These are phyloP conservation scores for Drosophila niveifrons DNA, from an alignment of 2,888 invertebrate species.

Conservation along the genomic window DNA sequence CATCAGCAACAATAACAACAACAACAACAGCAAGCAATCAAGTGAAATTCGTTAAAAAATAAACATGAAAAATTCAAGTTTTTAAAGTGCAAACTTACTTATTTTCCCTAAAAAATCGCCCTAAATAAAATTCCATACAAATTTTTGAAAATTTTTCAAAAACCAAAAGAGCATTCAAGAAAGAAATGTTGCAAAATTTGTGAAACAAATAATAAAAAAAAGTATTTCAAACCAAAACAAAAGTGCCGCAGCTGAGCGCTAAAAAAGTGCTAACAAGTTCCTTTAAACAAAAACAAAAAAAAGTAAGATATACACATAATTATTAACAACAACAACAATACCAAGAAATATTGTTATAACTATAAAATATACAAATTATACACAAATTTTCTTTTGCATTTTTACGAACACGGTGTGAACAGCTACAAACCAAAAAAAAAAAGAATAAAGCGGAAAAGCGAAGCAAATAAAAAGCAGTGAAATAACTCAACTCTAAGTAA, in stretches of 20 bases:
- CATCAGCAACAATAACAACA: conserved; percentile 23
- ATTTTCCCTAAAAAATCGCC: conserved; percentile 28
- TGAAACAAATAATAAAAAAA: conserved; percentile 38
- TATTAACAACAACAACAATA: conserved; percentile 25
- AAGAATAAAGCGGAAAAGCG: not conserved
- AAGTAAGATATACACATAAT: conserved; percentile 41
- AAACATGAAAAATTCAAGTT: conserved; percentile 35
- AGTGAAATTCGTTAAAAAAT: conserved; percentile 44
- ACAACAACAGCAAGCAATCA: conserved; percentile 55
- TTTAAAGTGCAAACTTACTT: conserved; percentile 51
- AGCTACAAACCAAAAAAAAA: conserved; percentile 10
- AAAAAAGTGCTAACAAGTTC: conserved; percentile 76
- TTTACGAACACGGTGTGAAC: conserved; percentile 45
- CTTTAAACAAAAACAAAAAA: conserved; percentile 58
- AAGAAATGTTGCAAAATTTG: conserved; percentile 45
- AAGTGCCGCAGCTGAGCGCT: conserved; percentile 73
- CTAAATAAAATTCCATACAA: conserved; percentile 41
- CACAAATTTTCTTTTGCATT: conserved; percentile 65
- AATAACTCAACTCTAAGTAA: conserved; percentile 27
- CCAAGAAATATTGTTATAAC: conserved; percentile 65
- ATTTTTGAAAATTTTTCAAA: conserved; percentile 54
- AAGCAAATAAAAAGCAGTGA: not conserved
- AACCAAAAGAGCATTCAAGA: conserved; percentile 18
- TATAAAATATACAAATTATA: conserved; percentile 71
- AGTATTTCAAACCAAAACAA: conserved; percentile 49